Conservation (phyloP, 2,113 vertebrate genomes). For the Oxygymnocypris stewartii region DNA sequence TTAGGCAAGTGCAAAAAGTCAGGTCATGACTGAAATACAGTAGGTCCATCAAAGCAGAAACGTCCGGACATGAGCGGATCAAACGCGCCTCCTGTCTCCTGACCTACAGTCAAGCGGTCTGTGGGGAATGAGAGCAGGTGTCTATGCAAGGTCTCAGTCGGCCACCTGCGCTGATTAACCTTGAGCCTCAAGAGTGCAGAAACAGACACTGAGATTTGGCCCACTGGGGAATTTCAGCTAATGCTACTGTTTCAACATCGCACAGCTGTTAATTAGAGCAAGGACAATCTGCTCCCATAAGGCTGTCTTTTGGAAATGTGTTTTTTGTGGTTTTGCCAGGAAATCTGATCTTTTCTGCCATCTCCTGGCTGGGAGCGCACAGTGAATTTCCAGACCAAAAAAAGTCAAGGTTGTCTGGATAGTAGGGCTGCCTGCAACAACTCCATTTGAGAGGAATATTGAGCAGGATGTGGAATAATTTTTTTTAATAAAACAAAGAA, state of each 20-base stretch:
- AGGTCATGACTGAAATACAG: constrained; percentile 51
- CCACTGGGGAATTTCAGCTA: constrained; percentile 20
- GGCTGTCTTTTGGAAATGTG: neutral
- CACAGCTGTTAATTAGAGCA: constrained; percentile 53
- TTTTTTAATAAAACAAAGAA: too few relatives aligned
- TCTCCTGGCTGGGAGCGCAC: constrained; percentile 34
- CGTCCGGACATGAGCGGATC: constrained; percentile 37
- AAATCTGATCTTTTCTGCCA: constrained; percentile 42
- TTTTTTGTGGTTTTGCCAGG: neutral
- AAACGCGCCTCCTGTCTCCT: constrained; percentile 39
- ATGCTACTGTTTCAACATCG: constrained; percentile 11
- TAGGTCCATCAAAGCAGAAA: constrained; percentile 51
- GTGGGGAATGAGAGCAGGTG: constrained; percentile 50
- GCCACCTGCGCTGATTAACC: constrained; percentile 49
- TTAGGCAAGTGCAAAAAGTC: constrained; percentile 45
- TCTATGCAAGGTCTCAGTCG: constrained; percentile 34
- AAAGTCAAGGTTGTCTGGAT: neutral
- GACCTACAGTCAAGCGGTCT: constrained; percentile 44
- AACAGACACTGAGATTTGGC: neutral
- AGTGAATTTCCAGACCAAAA: neutral
- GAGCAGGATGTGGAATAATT: neutral
- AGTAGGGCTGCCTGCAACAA: constrained; percentile 20
- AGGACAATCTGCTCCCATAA: constrained; percentile 35
- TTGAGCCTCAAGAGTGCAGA: constrained; percentile 22
- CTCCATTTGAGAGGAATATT: neutral